Evolutionary conservation across 35 echinoderm and acorn worm species (phyloP).

Genomic region (Heliocidaris erythrogramma): DNA sequence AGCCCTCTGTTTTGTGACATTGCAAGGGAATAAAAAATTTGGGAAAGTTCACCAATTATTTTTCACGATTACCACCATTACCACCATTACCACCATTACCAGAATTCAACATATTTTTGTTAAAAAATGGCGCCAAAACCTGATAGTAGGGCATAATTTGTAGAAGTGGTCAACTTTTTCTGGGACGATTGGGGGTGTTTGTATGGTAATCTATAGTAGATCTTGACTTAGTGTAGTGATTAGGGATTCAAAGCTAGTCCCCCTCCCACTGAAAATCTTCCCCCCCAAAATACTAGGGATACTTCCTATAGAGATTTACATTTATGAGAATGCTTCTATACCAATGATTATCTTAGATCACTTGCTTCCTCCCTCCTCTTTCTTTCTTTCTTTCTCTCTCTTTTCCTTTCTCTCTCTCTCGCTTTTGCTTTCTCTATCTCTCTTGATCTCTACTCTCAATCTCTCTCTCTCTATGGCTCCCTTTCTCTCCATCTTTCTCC

Average conservation of each 20-base stretch:
- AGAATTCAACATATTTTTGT: too few species aligned
- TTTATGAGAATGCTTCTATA: too few species aligned
- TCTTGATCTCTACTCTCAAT: too few species aligned
- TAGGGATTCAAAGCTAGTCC: not conserved
- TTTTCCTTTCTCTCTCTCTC: too few species aligned
- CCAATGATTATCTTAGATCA: not conserved
- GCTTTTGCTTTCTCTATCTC: too few species aligned
- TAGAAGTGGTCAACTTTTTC: not conserved
- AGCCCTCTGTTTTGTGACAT: too few species aligned
- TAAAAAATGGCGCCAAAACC: not conserved
- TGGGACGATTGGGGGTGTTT: constrained; percentile 7
- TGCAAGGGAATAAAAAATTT: too few species aligned
- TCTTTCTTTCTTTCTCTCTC: not conserved
- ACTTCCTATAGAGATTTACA: not conserved
- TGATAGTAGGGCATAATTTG: not conserved
- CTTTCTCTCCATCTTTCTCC: too few species aligned
- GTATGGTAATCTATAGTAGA: constrained; percentile 32
- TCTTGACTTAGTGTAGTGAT: constrained; percentile 28
- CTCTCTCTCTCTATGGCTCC: too few species aligned
- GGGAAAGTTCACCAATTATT: too few species aligned
- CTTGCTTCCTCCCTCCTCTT: not conserved
- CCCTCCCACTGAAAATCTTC: not conserved
- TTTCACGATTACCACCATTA: too few species aligned
- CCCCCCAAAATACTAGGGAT: not conserved
- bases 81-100: too few species aligned